These are phyloP conservation scores for Caenorhabditis sp. DNA, from an alignment of 2,888 invertebrate species.

Conservation along the genomic window DNA sequence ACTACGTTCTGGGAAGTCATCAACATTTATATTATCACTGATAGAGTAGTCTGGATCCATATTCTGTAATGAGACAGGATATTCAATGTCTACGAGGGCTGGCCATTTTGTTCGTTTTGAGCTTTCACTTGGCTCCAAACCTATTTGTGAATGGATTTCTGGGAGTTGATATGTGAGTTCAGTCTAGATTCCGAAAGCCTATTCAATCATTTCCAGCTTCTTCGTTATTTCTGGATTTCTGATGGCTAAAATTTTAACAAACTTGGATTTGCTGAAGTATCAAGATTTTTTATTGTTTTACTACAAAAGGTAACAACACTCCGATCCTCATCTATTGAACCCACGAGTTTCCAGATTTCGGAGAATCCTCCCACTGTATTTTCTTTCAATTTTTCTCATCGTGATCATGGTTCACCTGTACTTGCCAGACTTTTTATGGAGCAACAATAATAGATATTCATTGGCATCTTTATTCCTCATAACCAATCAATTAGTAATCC, in stretches of 20 bases:
- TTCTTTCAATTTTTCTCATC: slow-evolving; percentile 15
- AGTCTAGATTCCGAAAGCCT: not conserved
- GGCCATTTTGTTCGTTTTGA: slow-evolving; percentile 50
- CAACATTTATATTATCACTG: not conserved
- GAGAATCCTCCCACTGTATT: slow-evolving; percentile 57
- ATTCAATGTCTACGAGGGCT: slow-evolving; percentile 58
- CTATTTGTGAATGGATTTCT: slow-evolving; percentile 59
- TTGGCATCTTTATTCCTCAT: slow-evolving; percentile 44
- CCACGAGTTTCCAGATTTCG: slow-evolving; percentile 24
- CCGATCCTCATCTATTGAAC: not conserved
- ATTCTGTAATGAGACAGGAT: slow-evolving; percentile 40
- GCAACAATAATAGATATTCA: slow-evolving; percentile 47
- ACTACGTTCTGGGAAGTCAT: not conserved
- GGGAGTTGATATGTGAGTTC: slow-evolving; percentile 58
- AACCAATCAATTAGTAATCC: slow-evolving; percentile 60
- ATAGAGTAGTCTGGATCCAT: not conserved
- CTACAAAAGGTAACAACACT: slow-evolving; percentile 7
- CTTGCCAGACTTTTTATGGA: slow-evolving; percentile 37
- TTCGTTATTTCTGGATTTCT: slow-evolving; percentile 62
- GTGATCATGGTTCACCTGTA: slow-evolving; percentile 28
- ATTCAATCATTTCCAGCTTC: slow-evolving; percentile 34
- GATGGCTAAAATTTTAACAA: slow-evolving; percentile 55
- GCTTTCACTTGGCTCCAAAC: slow-evolving; percentile 52
- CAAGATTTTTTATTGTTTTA: slow-evolving; percentile 13
- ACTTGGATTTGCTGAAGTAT: not conserved